phyloP scores from a whole-genome alignment of 2,888 invertebrate genomes.

The Pycnomerus fuliginosus region DNA sequence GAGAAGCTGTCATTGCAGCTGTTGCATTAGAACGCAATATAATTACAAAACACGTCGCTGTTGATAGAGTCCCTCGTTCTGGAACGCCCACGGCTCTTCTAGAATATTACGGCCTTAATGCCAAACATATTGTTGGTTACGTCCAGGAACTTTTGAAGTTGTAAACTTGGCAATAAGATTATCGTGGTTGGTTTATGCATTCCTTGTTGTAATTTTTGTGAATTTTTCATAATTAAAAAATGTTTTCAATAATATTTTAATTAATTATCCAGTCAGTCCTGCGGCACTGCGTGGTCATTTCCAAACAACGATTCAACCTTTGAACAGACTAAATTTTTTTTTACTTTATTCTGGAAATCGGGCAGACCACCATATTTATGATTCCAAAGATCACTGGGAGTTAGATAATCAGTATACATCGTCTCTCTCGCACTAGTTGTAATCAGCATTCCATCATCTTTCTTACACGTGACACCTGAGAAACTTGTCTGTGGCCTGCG shows the following conservation, averaged over 20 bases:
- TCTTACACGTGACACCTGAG: too few relatives aligned
- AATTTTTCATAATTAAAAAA: neutral
- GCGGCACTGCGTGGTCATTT: too few relatives aligned
- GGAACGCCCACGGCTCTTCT: constrained; percentile 86
- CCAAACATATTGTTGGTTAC: constrained; percentile 67
- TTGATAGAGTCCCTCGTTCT: constrained; percentile 84
- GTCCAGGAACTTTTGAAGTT: constrained; percentile 65
- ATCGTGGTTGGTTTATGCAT: constrained; percentile 5
- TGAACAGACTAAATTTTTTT: too few relatives aligned
- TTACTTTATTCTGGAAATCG: too few relatives aligned
- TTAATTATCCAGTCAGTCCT: neutral
- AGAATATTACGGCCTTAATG: constrained; percentile 86
- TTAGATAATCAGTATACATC: too few relatives aligned
- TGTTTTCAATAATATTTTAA: constrained; percentile 6
- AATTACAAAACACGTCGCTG: constrained; percentile 76
- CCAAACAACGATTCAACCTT: too few relatives aligned
- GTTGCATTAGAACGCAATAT: constrained; percentile 71
- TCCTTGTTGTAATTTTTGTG: neutral
- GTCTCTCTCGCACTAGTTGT: too few relatives aligned
- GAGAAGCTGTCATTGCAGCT: constrained; percentile 89
- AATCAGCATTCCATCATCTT: too few relatives aligned
- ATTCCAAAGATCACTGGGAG: too few relatives aligned
- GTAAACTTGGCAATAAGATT: constrained; percentile 21
- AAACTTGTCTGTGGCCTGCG: too few relatives aligned
- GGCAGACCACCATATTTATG: too few relatives aligned